Evolutionary conservation across 2,888 invertebrate genomes (phyloP).

Genomic region (Epirrhoe tristata): DNA sequence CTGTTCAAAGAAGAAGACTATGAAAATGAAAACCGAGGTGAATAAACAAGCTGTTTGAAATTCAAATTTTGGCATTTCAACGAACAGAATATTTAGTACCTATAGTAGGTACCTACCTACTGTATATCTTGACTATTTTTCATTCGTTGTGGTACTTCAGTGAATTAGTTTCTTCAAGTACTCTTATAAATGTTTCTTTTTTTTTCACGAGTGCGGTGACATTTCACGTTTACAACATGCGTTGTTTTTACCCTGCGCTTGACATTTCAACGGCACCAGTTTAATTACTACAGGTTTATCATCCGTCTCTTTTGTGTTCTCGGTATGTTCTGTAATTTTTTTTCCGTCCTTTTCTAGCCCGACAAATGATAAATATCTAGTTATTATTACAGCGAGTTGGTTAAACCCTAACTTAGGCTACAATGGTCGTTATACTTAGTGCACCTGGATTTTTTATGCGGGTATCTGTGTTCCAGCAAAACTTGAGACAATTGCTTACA

Average conservation of each 20-base stretch:
- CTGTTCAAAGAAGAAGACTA: too few relatives aligned
- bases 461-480: conserved; percentile 7
- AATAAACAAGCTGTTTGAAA: too few relatives aligned
- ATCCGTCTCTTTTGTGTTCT: conserved; percentile 51
- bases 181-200: not conserved
- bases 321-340: conserved; percentile 25
- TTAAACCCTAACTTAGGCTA: conserved; percentile 52
- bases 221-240: conserved; percentile 16
- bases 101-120: too few relatives aligned
- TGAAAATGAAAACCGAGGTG: too few relatives aligned
- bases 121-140: too few relatives aligned
- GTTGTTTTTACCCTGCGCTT: conserved; percentile 62
- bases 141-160: too few relatives aligned
- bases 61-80: too few relatives aligned
- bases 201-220: not conserved
- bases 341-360: conserved; percentile 52
- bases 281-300: conserved; percentile 56
- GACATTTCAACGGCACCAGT: conserved; percentile 73
- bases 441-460: conserved; percentile 45
- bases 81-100: too few relatives aligned
- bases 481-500: not conserved
- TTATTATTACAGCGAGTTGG: conserved; percentile 34
- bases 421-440: conserved; percentile 50
- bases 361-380: conserved; percentile 45
- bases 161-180: too few relatives aligned